Evolutionary conservation across 1,140 invertebrate genomes (phyloP).

Genomic region (Eriosoma lanigerum): DNA sequence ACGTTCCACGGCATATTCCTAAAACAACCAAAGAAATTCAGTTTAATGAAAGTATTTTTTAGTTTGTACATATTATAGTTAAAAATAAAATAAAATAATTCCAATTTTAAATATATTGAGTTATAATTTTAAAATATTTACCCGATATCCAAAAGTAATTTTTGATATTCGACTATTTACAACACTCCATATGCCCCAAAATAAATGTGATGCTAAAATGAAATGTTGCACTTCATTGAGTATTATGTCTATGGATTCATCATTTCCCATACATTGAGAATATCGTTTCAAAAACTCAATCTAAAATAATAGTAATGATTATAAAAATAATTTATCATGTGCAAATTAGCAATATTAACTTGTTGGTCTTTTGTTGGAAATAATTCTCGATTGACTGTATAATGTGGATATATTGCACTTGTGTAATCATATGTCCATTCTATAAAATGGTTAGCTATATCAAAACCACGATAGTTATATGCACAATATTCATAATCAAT

Average conservation of each 20-base stretch:
- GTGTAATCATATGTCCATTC: slow-evolving; percentile 95
- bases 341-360: slow-evolving; percentile 61
- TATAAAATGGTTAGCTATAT: slow-evolving; percentile 93
- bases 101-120: no score
- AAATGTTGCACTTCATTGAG: slow-evolving; percentile 79
- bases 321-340: not conserved
- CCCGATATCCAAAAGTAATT: slow-evolving; percentile 94
- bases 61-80: not conserved
- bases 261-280: slow-evolving; percentile 50
- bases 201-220: slow-evolving; percentile 84
- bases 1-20: slow-evolving; percentile 56
- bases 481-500: slow-evolving; percentile 95
- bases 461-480: slow-evolving; percentile 91
- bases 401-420: slow-evolving; percentile 75
- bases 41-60: slow-evolving; percentile 43
- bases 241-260: slow-evolving; percentile 57
- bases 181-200: slow-evolving; percentile 90
- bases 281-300: slow-evolving; percentile 55
- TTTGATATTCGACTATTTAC: slow-evolving; percentile 83
- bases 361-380: slow-evolving; percentile 79
- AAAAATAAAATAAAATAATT: no score
- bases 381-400: slow-evolving; percentile 65
- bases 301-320: not conserved
- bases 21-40: no score
- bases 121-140: slow-evolving; percentile 60